Evolutionary conservation across 2,797 vertebrate species (phyloP).

Genomic region (Sylvia borin): DNA sequence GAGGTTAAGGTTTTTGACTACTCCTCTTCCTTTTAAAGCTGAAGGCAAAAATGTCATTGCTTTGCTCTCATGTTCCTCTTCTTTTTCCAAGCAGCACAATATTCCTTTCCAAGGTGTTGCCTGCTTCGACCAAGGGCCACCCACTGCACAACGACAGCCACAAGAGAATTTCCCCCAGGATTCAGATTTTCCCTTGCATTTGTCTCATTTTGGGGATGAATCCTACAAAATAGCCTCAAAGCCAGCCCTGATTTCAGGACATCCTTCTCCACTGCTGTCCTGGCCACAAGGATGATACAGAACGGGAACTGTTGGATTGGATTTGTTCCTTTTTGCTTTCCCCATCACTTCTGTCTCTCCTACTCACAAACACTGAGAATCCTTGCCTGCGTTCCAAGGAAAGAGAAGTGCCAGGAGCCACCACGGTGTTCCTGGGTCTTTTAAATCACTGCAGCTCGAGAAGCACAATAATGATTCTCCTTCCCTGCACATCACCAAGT

Average conservation of each 20-base stretch:
- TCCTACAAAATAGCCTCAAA: not conserved
- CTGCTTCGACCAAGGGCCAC: not conserved
- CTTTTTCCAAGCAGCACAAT: not conserved
- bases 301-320: not conserved
- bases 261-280: not conserved
- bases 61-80: not conserved
- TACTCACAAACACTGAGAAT: not conserved
- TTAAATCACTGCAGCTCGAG: not conserved
- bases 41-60: not conserved
- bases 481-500: not conserved
- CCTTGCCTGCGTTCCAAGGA: not conserved
- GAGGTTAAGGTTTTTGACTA: constrained; percentile 47
- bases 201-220: not conserved
- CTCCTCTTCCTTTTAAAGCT: constrained; percentile 22
- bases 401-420: not conserved
- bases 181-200: constrained; percentile 28
- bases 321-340: not conserved
- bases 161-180: not conserved
- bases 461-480: not conserved
- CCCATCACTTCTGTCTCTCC: not conserved
- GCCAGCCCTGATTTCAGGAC: not conserved
- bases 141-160: not conserved
- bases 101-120: not conserved
- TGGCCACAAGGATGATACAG: not conserved
- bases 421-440: not conserved